Evolutionary conservation across 2,113 vertebrate genomes (phyloP).

Genomic region (Amblyopsis rosae): DNA sequence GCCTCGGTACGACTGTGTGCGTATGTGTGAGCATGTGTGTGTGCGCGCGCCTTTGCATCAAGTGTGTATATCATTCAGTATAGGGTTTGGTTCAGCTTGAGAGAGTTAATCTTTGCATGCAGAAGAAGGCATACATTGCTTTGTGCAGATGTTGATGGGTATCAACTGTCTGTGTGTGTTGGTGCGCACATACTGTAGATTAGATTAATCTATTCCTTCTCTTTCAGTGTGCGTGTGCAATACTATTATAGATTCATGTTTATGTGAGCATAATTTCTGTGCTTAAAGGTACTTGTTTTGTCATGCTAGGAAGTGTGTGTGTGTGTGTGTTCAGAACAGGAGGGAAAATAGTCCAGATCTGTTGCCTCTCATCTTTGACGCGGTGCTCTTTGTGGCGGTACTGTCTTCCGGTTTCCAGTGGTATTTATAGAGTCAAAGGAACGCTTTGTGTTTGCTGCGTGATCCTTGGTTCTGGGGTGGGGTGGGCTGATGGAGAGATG

Average conservation of each 20-base stretch:
- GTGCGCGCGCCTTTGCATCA: neutral
- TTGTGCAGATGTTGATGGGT: neutral
- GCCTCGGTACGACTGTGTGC: slow-evolving; percentile 80
- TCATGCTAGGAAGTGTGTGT: slow-evolving; percentile 32
- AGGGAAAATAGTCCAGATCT: too few relatives aligned
- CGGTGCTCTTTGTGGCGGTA: slow-evolving; percentile 52
- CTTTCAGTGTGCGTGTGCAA: neutral
- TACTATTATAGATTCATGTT: slow-evolving; percentile 1
- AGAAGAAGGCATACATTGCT: neutral
- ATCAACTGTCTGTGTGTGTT: neutral
- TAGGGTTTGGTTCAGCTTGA: neutral
- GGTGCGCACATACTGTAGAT: neutral
- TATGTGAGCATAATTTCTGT: slow-evolving; percentile 16
- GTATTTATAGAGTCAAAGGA: slow-evolving; percentile 75
- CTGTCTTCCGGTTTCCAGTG: slow-evolving; percentile 53
- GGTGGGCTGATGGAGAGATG: slow-evolving; percentile 56
- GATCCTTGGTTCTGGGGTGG: slow-evolving; percentile 56
- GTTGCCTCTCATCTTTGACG: slow-evolving; percentile 1
- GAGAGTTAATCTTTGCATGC: neutral
- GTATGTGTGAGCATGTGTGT: neutral
- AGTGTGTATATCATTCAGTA: neutral
- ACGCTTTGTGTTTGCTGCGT: slow-evolving; percentile 70
- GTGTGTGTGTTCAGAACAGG: slow-evolving; percentile 2
- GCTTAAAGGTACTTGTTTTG: slow-evolving; percentile 16
- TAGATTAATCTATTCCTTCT: neutral